Conservation (phyloP, 2,888 invertebrate genomes). For the Agelastica alni region DNA sequence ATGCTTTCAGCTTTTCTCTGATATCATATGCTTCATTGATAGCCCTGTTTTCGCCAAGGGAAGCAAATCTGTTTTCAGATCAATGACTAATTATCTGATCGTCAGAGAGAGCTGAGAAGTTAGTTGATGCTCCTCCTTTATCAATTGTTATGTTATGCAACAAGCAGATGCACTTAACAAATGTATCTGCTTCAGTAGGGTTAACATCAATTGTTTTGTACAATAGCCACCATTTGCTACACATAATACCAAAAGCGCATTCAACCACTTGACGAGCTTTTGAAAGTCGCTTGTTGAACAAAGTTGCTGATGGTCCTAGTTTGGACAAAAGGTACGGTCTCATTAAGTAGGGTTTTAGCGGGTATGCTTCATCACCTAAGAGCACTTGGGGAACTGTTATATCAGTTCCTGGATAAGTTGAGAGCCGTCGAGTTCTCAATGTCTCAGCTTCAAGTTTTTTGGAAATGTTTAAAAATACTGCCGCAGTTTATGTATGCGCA, state of each 20-base stretch:
- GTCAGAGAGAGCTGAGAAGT: background rate
- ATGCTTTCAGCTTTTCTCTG: background rate
- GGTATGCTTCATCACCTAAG: slow-evolving; percentile 34
- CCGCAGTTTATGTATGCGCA: background rate
- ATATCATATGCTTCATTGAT: background rate
- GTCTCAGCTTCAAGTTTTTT: slow-evolving; percentile 18
- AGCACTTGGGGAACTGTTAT: slow-evolving; percentile 31
- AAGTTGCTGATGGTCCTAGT: slow-evolving; percentile 12
- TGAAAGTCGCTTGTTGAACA: slow-evolving; percentile 27
- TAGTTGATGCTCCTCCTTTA: background rate
- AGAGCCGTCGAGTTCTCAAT: slow-evolving; percentile 12
- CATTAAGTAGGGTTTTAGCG: slow-evolving; percentile 34
- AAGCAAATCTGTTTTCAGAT: no score
- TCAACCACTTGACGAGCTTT: slow-evolving; percentile 24
- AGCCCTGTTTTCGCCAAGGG: background rate
- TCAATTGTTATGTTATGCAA: background rate
- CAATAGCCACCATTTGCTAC: background rate
- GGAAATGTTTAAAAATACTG: slow-evolving; percentile 14
- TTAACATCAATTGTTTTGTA: background rate
- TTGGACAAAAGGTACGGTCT: slow-evolving; percentile 22
- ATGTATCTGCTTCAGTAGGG: background rate
- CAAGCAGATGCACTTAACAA: background rate
- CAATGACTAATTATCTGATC: background rate
- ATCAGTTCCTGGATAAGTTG: slow-evolving; percentile 29
- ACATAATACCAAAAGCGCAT: slow-evolving; percentile 4